These are phyloP conservation scores for Laothoe populi DNA, from an alignment of 2,888 invertebrate genomes.

Conservation along the genomic window DNA sequence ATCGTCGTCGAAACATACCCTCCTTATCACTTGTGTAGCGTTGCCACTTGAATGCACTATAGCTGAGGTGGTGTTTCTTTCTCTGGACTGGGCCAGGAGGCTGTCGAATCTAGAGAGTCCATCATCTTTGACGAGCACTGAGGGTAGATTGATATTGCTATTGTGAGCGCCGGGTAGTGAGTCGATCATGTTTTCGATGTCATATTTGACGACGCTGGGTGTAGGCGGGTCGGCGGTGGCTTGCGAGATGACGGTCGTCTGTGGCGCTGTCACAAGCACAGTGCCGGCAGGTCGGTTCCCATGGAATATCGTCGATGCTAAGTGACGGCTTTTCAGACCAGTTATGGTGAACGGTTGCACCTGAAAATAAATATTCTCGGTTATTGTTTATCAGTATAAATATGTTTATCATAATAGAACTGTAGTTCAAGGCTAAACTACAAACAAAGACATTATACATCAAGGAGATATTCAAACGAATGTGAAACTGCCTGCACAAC, in stretches of 20 bases:
- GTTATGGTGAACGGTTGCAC: constrained; percentile 73
- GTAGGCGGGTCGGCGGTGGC: constrained; percentile 56
- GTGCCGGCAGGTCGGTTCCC: constrained; percentile 68
- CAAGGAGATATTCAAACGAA: too few species aligned
- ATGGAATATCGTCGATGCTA: constrained; percentile 75
- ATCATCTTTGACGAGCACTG: constrained; percentile 70
- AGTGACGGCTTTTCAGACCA: constrained; percentile 68
- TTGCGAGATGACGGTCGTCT: constrained; percentile 75
- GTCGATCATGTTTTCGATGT: constrained; percentile 71
- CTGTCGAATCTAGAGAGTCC: constrained; percentile 66
- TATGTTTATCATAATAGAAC: too few species aligned
- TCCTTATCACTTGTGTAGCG: constrained; percentile 75
- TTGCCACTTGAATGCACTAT: constrained; percentile 70
- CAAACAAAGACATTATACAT: too few species aligned
- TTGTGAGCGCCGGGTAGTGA: constrained; percentile 55
- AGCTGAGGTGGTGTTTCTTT: constrained; percentile 67
- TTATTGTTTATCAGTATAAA: not conserved
- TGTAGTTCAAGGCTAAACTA: too few species aligned
- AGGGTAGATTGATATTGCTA: constrained; percentile 58
- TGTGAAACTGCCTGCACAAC: too few species aligned
- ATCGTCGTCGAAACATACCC: constrained; percentile 68
- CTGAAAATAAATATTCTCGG: constrained; percentile 44
- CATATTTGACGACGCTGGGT: constrained; percentile 63
- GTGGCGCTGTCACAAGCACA: constrained; percentile 72
- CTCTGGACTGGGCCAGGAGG: constrained; percentile 66